These are phyloP conservation scores for Periparus ater DNA, from an alignment of 2,797 vertebrate species.

Conservation along the genomic window DNA sequence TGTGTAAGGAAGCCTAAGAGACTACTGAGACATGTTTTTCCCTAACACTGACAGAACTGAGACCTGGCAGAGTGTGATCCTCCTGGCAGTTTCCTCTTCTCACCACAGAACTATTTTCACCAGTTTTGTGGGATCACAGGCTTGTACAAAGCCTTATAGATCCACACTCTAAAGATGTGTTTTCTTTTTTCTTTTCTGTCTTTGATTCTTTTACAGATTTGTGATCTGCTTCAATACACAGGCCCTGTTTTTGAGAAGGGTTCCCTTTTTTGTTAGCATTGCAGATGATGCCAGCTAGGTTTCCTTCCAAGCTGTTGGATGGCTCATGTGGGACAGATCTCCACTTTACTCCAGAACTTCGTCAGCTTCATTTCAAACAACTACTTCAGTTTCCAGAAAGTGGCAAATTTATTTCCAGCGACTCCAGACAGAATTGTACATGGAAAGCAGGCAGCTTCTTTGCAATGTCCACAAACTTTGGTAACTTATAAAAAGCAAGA, in stretches of 20 bases:
- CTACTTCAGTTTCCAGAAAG: neutral
- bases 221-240: neutral
- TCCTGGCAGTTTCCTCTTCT: neutral
- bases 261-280: neutral
- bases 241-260: neutral
- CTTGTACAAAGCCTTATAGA: neutral
- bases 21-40: neutral
- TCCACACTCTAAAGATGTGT: neutral
- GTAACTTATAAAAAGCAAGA: neutral
- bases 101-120: neutral
- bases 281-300: neutral
- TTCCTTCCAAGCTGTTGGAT: neutral
- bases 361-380: neutral
- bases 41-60: neutral
- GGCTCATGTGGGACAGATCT: neutral
- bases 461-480: neutral
- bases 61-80: neutral
- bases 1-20: conserved; percentile 1
- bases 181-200: neutral
- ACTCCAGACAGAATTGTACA: neutral
- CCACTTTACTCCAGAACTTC: neutral
- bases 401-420: neutral
- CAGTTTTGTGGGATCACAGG: neutral
- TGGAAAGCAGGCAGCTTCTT: neutral
- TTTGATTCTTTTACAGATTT: neutral